These are phyloP conservation scores for Podabrus alpinus DNA, from an alignment of 2,888 invertebrate species.

Conservation along the genomic window DNA sequence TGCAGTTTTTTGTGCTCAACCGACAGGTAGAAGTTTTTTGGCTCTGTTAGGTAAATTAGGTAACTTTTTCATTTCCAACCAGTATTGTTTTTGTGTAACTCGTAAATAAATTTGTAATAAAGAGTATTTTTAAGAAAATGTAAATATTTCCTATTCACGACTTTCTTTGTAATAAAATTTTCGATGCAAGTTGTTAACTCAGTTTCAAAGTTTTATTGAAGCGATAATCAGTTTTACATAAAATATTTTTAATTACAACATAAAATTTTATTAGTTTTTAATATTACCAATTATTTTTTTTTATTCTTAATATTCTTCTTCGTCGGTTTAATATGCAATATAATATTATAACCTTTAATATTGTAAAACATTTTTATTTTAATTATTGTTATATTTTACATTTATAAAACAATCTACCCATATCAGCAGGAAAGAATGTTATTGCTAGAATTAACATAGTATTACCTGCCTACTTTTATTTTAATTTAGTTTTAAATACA, in stretches of 20 bases:
- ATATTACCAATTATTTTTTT: not conserved
- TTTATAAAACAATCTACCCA: not conserved
- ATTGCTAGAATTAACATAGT: slow-evolving; percentile 28
- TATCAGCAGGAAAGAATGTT: not conserved
- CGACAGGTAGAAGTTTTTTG: no score
- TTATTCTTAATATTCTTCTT: not conserved
- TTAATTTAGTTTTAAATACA: slow-evolving; percentile 36
- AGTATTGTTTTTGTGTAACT: not conserved
- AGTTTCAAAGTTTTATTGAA: not conserved
- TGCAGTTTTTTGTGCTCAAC: not conserved
- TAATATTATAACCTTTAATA: no score
- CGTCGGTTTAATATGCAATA: no score
- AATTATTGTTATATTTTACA: no score
- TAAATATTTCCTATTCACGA: not conserved
- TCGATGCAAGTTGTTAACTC: not conserved
- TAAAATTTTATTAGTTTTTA: not conserved
- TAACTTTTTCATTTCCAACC: not conserved
- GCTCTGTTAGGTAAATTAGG: not conserved
- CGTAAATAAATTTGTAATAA: not conserved
- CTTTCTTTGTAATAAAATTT: not conserved
- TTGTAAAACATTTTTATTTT: no score
- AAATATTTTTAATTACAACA: not conserved
- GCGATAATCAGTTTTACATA: not conserved
- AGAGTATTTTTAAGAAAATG: not conserved
- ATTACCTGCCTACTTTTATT: slow-evolving; percentile 43